Evolutionary conservation across 2,797 vertebrate genomes (phyloP), one percentile per base, ranked within the genome.

Genomic region (Morelia viridis): DNA sequence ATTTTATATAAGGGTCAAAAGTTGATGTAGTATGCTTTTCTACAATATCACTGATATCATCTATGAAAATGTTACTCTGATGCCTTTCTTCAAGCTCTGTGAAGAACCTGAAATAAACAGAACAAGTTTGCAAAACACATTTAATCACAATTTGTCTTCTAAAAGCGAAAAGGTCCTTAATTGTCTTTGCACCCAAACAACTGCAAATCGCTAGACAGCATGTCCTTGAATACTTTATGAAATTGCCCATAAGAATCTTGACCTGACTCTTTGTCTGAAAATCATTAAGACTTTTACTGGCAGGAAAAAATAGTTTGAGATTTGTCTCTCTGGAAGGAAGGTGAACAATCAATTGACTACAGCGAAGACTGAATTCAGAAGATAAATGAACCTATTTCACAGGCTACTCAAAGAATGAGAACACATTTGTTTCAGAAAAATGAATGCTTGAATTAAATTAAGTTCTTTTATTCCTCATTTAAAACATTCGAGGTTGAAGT

Each of bases 1-100:
- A 99, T 0, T 98, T 99, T 92, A 99, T 96, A 6, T 99, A 99
- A 0, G 99, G 99, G 62, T 99, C 99, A 65, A 99, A 99, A 0
- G 98, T 98, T 76, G 98, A 98, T 46, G 98, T 96, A 0, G 98
- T 96, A 1, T 99, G 99, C 83, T 97, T 98, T 85, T 97, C 98
- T 41, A 99, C 98, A 35, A 99, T 99, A 95, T 99, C 99, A 2
- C 99, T 99, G 93, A 99, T 98, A 95, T 99, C 98, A 0, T 98
- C 97, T 6, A 99, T 99, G 87, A 99, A 96, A 19, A 99, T 97
- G 93, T 97, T 99, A 96, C 98, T 98, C 90, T 98, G 98, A 95
- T 99, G 99, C 90, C 98, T 98, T 5, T 98, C 98, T 96, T 99
- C 98, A 64, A 99, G 96, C 28, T 99, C 99, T 91, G 97, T 98